Evolutionary conservation across 2,113 vertebrate species (phyloP).

Genomic region (Rhinichthys klamathensis): DNA sequence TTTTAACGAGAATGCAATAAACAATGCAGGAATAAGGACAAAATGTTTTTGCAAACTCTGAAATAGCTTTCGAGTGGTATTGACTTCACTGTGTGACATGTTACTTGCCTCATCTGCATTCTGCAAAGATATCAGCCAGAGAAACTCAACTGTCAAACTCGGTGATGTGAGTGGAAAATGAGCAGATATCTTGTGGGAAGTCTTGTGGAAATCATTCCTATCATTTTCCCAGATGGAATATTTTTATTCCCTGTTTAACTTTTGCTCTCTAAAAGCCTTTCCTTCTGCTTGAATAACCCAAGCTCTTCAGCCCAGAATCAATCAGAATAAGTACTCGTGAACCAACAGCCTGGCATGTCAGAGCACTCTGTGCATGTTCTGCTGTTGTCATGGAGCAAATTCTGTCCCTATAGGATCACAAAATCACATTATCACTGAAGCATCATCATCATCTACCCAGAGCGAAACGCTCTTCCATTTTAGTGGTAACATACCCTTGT

Average conservation of each 20-base stretch:
- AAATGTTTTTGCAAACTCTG: neutral
- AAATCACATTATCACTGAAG: neutral
- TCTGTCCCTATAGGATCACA: constrained; percentile 6
- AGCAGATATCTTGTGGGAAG: neutral
- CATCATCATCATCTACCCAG: neutral
- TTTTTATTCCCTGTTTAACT: constrained; percentile 30
- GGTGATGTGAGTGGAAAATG: constrained; percentile 9
- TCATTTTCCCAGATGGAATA: constrained; percentile 15
- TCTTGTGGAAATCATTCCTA: neutral
- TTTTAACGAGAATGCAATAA: neutral
- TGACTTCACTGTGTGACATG: neutral
- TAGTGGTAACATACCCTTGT: constrained; percentile 1
- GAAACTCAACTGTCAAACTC: constrained; percentile 7
- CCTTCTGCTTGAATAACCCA: constrained; percentile 24
- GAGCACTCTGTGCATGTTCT: neutral
- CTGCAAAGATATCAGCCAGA: neutral
- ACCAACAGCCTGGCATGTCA: neutral
- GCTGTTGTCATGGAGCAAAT: constrained; percentile 3
- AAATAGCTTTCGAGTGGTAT: neutral
- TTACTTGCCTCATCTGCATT: neutral
- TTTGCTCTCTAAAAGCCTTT: constrained; percentile 13
- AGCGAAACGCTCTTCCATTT: neutral
- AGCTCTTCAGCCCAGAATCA: constrained; percentile 5
- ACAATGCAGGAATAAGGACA: neutral
- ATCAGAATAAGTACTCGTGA: neutral